Evolutionary conservation across 2,888 invertebrate genomes (phyloP).

Genomic region (Lordiphosa andalusiaca): DNA sequence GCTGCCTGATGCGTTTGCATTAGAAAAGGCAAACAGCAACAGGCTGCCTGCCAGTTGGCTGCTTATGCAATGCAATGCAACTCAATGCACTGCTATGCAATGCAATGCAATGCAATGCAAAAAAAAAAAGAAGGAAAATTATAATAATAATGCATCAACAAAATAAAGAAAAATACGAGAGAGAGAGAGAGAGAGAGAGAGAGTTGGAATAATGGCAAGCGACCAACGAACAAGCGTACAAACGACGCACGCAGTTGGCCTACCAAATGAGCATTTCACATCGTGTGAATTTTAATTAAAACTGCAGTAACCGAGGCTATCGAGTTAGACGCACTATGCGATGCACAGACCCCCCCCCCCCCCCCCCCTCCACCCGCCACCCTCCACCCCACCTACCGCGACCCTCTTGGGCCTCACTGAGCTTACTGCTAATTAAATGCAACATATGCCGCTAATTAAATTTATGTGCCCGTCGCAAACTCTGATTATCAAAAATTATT

Average conservation of each 20-base stretch:
- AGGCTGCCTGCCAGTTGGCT: conserved; percentile 39
- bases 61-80: conserved; percentile 66
- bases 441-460: conserved; percentile 70
- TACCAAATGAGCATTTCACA: conserved; percentile 71
- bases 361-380: too few species aligned
- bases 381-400: too few species aligned
- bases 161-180: conserved; percentile 19
- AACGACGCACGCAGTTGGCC: conserved; percentile 58
- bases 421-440: conserved; percentile 45
- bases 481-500: conserved; percentile 72
- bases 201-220: conserved; percentile 39
- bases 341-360: too few species aligned
- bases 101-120: conserved; percentile 43
- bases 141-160: conserved; percentile 27
- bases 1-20: conserved; percentile 32
- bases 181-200: conserved; percentile 14
- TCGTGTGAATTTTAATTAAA: conserved; percentile 78
- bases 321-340: conserved; percentile 54
- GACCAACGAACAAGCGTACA: conserved; percentile 1
- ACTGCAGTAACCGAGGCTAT: conserved; percentile 30
- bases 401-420: conserved; percentile 10
- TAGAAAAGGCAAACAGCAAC: conserved; percentile 48
- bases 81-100: conserved; percentile 51
- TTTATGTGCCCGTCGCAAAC: conserved; percentile 71
- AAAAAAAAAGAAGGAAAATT: conserved; percentile 15